Conservation (phyloP, 2,113 vertebrate species). For the Euleptes europaea region DNA sequence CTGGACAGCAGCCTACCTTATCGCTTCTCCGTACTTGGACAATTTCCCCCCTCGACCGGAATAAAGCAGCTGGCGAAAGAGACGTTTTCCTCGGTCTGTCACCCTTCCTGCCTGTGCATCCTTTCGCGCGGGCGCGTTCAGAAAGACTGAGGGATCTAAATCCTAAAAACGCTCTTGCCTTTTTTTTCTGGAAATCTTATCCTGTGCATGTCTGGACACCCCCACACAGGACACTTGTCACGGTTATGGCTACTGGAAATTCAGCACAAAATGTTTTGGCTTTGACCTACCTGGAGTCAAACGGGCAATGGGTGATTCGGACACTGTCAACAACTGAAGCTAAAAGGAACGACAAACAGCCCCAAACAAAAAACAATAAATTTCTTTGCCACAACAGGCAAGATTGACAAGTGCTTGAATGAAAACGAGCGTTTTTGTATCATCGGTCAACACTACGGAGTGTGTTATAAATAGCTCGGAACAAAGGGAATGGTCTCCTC, state of each 20-base stretch:
- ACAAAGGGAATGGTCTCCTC: conserved; percentile 28
- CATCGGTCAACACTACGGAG: conserved; percentile 36
- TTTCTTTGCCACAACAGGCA: conserved; percentile 5
- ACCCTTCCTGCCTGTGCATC: conserved; percentile 65
- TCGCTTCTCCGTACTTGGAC: conserved; percentile 52
- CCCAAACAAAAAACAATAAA: neutral
- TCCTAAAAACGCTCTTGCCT: conserved; percentile 1
- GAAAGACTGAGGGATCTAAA: neutral
- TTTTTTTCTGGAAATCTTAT: neutral
- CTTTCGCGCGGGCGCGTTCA: conserved; percentile 65
- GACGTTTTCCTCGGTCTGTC: neutral
- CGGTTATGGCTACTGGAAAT: conserved; percentile 44
- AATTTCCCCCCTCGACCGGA: conserved; percentile 13
- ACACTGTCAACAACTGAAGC: conserved; percentile 4
- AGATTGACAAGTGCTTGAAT: conserved; percentile 35
- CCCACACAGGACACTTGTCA: neutral
- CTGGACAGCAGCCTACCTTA: conserved; percentile 68
- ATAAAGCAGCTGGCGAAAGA: conserved; percentile 47
- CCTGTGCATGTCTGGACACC: neutral
- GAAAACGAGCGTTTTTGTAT: conserved; percentile 38
- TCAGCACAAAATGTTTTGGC: conserved; percentile 76
- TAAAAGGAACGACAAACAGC: neutral
- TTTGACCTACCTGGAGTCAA: conserved; percentile 77
- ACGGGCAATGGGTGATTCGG: conserved; percentile 67
- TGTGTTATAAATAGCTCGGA: conserved; percentile 49